These are phyloP conservation scores for Harpalus rubripes DNA, from an alignment of 2,888 invertebrate genomes.

Conservation along the genomic window DNA sequence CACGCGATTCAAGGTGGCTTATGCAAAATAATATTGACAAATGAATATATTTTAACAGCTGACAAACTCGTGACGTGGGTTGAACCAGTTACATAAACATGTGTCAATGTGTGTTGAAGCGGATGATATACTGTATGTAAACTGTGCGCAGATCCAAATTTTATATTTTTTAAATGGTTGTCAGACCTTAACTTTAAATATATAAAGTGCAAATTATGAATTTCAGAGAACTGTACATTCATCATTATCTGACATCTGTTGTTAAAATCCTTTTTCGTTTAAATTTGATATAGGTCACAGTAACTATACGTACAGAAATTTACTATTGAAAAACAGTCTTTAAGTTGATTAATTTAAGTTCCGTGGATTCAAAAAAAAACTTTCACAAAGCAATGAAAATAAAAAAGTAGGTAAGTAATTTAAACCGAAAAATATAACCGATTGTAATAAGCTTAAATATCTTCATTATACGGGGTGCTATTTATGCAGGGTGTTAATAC, in stretches of 20 bases:
- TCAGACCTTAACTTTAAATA: conserved; percentile 1
- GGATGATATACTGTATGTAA: conserved; percentile 25
- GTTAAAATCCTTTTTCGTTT: no score
- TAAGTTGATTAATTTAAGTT: no score
- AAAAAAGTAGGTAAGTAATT: no score
- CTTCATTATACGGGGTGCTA: no score
- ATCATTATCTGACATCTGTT: background rate
- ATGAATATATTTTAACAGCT: conserved; percentile 45
- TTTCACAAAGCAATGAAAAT: no score
- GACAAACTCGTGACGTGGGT: conserved; percentile 39
- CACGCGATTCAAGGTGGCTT: conserved; percentile 34
- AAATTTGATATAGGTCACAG: no score
- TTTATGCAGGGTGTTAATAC: no score
- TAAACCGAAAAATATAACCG: no score
- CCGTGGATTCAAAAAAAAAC: no score
- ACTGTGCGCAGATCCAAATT: background rate
- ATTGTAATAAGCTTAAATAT: no score
- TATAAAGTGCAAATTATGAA: background rate
- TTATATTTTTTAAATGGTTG: conserved; percentile 10
- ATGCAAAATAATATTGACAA: conserved; percentile 52
- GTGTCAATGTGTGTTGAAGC: conserved; percentile 22
- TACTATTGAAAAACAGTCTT: no score
- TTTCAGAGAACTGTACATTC: background rate
- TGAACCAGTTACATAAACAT: conserved; percentile 42
- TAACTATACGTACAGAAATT: no score